Evolutionary conservation across 2,888 invertebrate genomes (phyloP).

Genomic region (Caprella mutica): DNA sequence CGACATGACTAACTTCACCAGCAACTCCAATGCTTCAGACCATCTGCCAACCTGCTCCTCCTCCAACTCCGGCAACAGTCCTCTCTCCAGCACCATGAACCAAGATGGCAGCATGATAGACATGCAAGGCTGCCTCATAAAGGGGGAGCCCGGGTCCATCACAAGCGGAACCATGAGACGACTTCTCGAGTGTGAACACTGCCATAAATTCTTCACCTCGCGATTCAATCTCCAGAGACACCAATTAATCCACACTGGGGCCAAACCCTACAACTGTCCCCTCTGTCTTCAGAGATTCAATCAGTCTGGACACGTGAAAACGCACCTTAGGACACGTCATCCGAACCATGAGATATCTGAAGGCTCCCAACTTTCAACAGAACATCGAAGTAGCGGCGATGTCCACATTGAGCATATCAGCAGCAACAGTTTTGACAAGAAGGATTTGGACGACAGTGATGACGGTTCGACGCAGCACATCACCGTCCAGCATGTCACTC

Average conservation of each 20-base stretch:
- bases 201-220: slow-evolving; percentile 34
- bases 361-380: too few species aligned
- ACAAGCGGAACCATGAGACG: slow-evolving; percentile 14
- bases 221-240: slow-evolving; percentile 33
- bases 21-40: not conserved
- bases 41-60: not conserved
- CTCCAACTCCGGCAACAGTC: not conserved
- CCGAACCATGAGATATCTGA: slow-evolving; percentile 33
- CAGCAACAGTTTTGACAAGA: too few species aligned
- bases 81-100: not conserved
- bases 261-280: slow-evolving; percentile 34
- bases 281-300: slow-evolving; percentile 33
- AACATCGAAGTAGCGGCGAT: too few species aligned
- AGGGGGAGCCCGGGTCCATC: slow-evolving; percentile 1
- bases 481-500: too few species aligned
- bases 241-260: slow-evolving; percentile 33
- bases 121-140: slow-evolving; percentile 17
- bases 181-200: slow-evolving; percentile 33
- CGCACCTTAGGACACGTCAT: slow-evolving; percentile 32
- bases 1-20: slow-evolving; percentile 17
- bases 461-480: too few species aligned
- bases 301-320: slow-evolving; percentile 34
- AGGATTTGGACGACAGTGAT: too few species aligned
- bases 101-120: slow-evolving; percentile 16
- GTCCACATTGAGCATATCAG: too few species aligned